A percentile compares a stretch with the other conserved stretches of the same genome.
phyloP scores from a whole-genome alignment of 2,113 vertebrate species.

The Pogona vitticeps region DNA sequence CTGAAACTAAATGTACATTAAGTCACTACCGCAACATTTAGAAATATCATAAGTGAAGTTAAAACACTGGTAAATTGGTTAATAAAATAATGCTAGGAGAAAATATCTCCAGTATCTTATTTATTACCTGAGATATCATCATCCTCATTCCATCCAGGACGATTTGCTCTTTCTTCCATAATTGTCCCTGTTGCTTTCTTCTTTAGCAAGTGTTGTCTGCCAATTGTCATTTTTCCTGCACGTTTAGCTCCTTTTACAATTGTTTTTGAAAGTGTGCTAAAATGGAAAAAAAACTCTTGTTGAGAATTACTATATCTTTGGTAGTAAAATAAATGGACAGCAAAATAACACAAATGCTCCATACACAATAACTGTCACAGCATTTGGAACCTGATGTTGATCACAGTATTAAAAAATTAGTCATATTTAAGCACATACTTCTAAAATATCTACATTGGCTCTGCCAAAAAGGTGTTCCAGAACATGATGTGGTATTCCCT shows the following conservation, averaged over 20 bases:
- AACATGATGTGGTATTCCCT: too few species aligned
- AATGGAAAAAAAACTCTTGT: slow-evolving; percentile 41
- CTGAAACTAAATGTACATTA: slow-evolving; percentile 84
- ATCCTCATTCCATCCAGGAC: slow-evolving; percentile 89
- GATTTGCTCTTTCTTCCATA: slow-evolving; percentile 84
- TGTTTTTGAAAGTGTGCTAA: slow-evolving; percentile 94
- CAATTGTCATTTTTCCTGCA: slow-evolving; percentile 98
- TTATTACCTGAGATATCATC: slow-evolving; percentile 93
- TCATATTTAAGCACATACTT: too few species aligned
- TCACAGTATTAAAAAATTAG: too few species aligned
- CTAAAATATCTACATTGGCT: too few species aligned
- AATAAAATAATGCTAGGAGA: background rate
- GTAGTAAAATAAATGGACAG: too few species aligned
- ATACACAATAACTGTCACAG: too few species aligned
- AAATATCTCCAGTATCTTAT: slow-evolving; percentile 39
- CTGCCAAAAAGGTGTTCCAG: too few species aligned
- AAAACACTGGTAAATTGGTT: background rate
- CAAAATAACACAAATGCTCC: too few species aligned
- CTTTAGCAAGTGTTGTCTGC: slow-evolving; percentile 89
- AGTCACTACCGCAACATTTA: background rate
- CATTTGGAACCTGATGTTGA: too few species aligned
- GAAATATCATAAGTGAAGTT: background rate
- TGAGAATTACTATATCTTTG: too few species aligned
- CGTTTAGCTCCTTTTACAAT: slow-evolving; percentile 96
- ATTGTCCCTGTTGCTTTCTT: slow-evolving; percentile 83